Evolutionary conservation across 2,888 invertebrate genomes (phyloP).

Genomic region (Villa cingulata): DNA sequence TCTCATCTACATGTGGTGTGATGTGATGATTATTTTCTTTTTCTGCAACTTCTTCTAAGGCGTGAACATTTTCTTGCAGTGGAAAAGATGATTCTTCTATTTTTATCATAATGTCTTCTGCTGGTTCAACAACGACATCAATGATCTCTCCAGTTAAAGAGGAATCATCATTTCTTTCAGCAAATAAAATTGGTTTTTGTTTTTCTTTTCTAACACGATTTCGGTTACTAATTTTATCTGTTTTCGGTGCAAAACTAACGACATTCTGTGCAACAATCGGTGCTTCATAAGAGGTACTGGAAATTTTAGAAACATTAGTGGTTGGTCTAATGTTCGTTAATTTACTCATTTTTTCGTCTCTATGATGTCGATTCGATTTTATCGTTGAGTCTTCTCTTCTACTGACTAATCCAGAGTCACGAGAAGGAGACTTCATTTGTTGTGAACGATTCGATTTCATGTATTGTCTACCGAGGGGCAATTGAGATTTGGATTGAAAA

Average conservation of each 20-base stretch:
- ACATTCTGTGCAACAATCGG: slow-evolving; percentile 1
- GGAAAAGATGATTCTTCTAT: slow-evolving; percentile 1
- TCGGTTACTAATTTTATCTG: background rate
- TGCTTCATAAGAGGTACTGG: slow-evolving; percentile 1
- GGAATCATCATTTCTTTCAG: slow-evolving; percentile 8
- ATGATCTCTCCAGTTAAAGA: slow-evolving; percentile 10
- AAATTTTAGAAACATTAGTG: slow-evolving; percentile 5
- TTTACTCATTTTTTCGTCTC: slow-evolving; percentile 7
- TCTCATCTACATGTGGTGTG: slow-evolving; percentile 27
- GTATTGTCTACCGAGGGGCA: background rate
- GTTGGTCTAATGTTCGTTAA: slow-evolving; percentile 3
- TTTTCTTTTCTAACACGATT: slow-evolving; percentile 13
- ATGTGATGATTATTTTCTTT: slow-evolving; percentile 25
- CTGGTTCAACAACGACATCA: slow-evolving; percentile 7
- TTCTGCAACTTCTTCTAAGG: slow-evolving; percentile 29
- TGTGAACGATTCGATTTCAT: slow-evolving; percentile 4
- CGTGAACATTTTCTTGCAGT: slow-evolving; percentile 31
- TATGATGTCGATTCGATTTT: slow-evolving; percentile 6
- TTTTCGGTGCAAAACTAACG: background rate
- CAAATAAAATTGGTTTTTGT: slow-evolving; percentile 9
- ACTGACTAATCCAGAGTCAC: slow-evolving; percentile 21
- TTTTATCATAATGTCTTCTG: slow-evolving; percentile 1
- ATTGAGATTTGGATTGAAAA: background rate
- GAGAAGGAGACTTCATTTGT: slow-evolving; percentile 23
- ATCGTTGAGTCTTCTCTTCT: slow-evolving; percentile 18